Evolutionary conservation across 53 echinoderm and acorn worm species (phyloP).

Genomic region (Crossaster papposus): DNA sequence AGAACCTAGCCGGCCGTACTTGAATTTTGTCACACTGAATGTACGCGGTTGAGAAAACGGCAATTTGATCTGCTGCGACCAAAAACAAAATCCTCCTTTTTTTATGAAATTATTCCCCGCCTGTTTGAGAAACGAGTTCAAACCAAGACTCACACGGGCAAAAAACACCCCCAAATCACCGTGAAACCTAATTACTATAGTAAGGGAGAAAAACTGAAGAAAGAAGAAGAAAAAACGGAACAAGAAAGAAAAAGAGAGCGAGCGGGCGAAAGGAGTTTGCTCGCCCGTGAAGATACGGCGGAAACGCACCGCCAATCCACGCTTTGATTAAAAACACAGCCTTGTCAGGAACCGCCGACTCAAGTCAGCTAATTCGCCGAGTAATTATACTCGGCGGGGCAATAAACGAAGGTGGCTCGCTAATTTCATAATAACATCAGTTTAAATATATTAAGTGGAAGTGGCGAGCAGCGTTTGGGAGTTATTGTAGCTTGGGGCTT

Average conservation of each 20-base stretch:
- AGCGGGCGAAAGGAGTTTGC: conserved; percentile 10
- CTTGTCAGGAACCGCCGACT: conserved; percentile 2
- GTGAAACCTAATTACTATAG: conserved; percentile 5
- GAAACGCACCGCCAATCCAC: conserved; percentile 44
- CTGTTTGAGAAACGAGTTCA: not conserved
- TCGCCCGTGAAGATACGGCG: conserved; percentile 19
- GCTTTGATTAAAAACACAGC: conserved; percentile 55
- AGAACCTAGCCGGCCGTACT: not conserved
- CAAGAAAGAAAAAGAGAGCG: not conserved
- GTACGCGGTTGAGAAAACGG: conserved; percentile 4
- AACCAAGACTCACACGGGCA: not conserved
- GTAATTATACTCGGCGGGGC: conserved; percentile 85
- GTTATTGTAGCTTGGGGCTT: conserved; percentile 61
- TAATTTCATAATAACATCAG: conserved; percentile 94
- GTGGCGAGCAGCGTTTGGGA: conserved; percentile 64
- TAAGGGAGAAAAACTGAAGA: not conserved
- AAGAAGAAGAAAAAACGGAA: not conserved
- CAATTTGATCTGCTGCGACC: not conserved
- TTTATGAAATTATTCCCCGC: conserved; percentile 39
- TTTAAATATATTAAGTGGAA: conserved; percentile 86
- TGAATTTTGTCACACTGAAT: conserved; percentile 29
- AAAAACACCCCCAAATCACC: not conserved
- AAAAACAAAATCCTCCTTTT: not conserved
- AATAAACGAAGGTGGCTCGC: conserved; percentile 87
- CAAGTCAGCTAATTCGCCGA: conserved; percentile 53